Base-by-base conservation (phyloP, 2,888 invertebrate species). In the Andrena chrysosceles region DNA sequence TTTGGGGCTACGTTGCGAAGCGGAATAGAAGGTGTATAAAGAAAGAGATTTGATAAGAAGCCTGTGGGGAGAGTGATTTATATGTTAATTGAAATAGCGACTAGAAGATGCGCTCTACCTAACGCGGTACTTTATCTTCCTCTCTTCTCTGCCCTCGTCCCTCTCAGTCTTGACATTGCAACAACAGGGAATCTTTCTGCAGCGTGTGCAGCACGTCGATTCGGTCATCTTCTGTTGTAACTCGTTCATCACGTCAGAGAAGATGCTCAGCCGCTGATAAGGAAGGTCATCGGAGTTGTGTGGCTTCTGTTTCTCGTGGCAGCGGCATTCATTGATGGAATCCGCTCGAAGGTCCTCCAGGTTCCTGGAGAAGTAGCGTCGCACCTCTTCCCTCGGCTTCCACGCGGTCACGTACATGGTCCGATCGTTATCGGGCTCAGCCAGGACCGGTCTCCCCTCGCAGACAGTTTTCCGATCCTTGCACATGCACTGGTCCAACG, bases 201-300 rank as follows among this genome's bases (percentile, higher is more conserved):
- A 92, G 3, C 76, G 63, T 7, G 88, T 80, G 48, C 90, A 91
- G 60, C 84, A 86, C 16, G 80, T 73, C 1, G 89, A 87, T 16
- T 86, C 87, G 73, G 86, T 89, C 10, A 92, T 89, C 83, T 91
- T 92, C 42, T 89, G 85, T 60, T 92, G 90, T 26, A 93, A 74
- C 72, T 93, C 93, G 69, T 68, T 88, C 89, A 93, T 89, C 29
- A 92, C 90, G 48, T 91, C 84, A 2, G 91, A 91, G 74, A 92
- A 93, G 3, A 85, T 87, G 16, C 81, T 81, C 3, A 85, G 62
- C 42, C 90, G 89, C 68, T 92, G 91, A 84, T 91, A 91, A 60
- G 92, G 86, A 4, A 92, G 85, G 56, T 88, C 86, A 2, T 89
- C 87, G 7, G 85, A 85, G 1, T 86, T 87, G 54, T 84, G 87